phyloP scores from a whole-genome alignment of 2,113 vertebrate species.

The Octodon degus region DNA sequence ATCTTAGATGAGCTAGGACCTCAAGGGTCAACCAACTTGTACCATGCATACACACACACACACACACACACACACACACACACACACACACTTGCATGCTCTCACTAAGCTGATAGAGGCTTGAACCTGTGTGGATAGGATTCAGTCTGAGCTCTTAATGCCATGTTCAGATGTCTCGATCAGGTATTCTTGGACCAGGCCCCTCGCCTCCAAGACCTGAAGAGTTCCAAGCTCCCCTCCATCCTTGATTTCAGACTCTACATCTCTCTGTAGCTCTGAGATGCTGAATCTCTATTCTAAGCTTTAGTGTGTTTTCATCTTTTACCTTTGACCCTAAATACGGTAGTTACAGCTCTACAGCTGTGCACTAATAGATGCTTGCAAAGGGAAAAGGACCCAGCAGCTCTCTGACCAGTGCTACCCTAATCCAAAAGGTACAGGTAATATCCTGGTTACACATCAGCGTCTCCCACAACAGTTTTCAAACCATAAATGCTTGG shows the following conservation, averaged over 20 bases:
- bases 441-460: background rate
- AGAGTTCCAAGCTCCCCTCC: background rate
- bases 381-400: background rate
- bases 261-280: background rate
- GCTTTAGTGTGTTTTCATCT: background rate
- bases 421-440: rapidly evolving
- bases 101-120: rapidly evolving
- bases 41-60: too few relatives aligned
- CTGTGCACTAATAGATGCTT: background rate
- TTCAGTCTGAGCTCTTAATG: background rate
- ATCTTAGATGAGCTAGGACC: background rate
- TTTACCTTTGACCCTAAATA: slow-evolving; percentile 34
- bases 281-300: slow-evolving; percentile 4
- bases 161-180: background rate
- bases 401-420: background rate
- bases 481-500: background rate
- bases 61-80: too few relatives aligned
- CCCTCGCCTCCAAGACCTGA: background rate
- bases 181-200: too few relatives aligned
- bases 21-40: background rate
- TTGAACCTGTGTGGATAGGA: rapidly evolving
- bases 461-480: background rate
- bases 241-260: background rate
- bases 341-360: background rate
- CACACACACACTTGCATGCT: background rate